phyloP scores from a whole-genome alignment of 2,113 vertebrate species.

The Machaerirhynchus nigripectus region DNA sequence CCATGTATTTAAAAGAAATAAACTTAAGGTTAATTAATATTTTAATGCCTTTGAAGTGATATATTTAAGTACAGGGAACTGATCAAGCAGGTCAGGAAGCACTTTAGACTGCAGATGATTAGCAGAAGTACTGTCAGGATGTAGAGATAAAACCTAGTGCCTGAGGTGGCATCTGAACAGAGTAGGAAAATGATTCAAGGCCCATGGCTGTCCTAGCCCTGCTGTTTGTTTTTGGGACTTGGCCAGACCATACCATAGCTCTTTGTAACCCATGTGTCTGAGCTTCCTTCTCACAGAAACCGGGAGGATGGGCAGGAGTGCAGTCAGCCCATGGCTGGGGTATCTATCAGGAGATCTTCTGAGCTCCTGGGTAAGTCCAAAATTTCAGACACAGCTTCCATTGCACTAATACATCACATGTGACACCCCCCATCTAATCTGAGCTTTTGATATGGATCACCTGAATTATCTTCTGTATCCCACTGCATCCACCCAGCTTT shows the following conservation, averaged over 20 bases:
- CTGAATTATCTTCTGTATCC: not conserved
- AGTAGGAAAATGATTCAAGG: not conserved
- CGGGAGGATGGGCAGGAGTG: not conserved
- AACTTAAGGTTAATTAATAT: not conserved
- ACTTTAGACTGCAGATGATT: not conserved
- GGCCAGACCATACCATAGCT: not conserved
- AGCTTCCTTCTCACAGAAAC: not conserved
- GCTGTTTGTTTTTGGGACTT: not conserved
- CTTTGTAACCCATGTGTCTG: not conserved
- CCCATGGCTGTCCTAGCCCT: not conserved
- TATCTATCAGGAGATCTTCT: not conserved
- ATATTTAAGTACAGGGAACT: not conserved
- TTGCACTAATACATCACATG: not conserved
- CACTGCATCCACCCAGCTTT: not conserved
- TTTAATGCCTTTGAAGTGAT: not conserved
- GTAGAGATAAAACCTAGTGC: not conserved
- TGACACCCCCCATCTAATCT: not conserved
- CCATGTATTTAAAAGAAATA: not conserved
- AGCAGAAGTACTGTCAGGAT: not conserved
- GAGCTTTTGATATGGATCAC: not conserved
- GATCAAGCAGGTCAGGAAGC: not conserved
- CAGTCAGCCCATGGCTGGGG: not conserved
- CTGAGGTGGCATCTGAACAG: not conserved
- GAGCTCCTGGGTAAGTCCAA: not conserved
- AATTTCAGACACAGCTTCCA: not conserved